Base-by-base conservation (phyloP, 2,888 invertebrate genomes). In the Rhagonycha fulva region DNA sequence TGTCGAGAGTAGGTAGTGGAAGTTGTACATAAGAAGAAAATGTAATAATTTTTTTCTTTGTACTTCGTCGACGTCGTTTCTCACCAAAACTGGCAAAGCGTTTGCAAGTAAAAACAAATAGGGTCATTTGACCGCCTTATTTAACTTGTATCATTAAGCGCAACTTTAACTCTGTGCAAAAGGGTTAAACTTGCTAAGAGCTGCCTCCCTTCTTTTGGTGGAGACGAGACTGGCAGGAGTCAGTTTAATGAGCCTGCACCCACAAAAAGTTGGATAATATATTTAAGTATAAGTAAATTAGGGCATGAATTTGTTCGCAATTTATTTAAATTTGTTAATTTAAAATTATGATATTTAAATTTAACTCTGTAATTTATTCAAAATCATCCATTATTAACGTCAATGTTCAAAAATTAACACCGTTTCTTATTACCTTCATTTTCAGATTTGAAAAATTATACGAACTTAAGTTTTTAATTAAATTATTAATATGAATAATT, bases 131-230 rank as follows among this genome's bases (percentile, higher is more conserved):
- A 26, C 63, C 63, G 63, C 63, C 63, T 66, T 66, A 66, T 66
- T 66, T 66, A 66, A 66, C 63, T 66, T 66, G 26, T 24, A 66
- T 66, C 23, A 66, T 66, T 66, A 66, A 66, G 26, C 63, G 63
- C 11, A 66, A 66, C 63, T 66, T 14, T 66, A 66, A 26, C 23
- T 19, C 63, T 66, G 63, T 66, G 23, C n/a, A 26, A 66, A 24
- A 66, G 23, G 26, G 63, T 66, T 66, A 66, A 47, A 66, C 63
- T 24, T 66, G 63, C 26, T 66, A 66, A 66, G 63, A 26, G 63
- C 24, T 24, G 63, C 24, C 47, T 47, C 47, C 47, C 47, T 47
- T 47, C 47, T 47, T 47, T 47, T 47, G n/a, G 47, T 47, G 47
- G n/a, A n/a, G 47, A 47, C 63, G 63, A 66, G 63, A 66, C 63